Evolutionary conservation across 2,888 invertebrate genomes (phyloP).

Genomic region (Hemithea aestivaria): DNA sequence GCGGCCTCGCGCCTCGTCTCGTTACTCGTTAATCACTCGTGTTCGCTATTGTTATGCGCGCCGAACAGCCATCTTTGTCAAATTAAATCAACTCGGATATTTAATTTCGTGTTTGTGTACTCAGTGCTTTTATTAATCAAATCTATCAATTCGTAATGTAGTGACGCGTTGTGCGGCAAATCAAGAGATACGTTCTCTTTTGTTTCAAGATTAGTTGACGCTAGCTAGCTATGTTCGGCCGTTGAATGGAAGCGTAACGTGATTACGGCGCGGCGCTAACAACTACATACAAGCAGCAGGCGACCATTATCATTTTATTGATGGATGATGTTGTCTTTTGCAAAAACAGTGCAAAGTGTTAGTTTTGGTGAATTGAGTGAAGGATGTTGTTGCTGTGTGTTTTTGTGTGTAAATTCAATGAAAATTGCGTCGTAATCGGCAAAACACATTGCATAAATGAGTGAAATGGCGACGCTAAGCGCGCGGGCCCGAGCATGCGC

Average conservation of each 20-base stretch:
- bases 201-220: constrained; percentile 67
- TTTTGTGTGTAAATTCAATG: constrained; percentile 60
- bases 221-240: constrained; percentile 38
- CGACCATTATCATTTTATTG: constrained; percentile 61
- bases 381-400: constrained; percentile 65
- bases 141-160: constrained; percentile 54
- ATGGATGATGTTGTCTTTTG: constrained; percentile 72
- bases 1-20: constrained; percentile 79
- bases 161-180: constrained; percentile 54
- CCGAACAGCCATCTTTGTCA: constrained; percentile 78
- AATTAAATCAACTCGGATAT: constrained; percentile 71
- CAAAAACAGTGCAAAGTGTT: constrained; percentile 69
- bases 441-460: constrained; percentile 75
- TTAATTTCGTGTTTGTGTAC: constrained; percentile 34
- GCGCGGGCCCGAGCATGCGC: constrained; percentile 79
- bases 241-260: constrained; percentile 69
- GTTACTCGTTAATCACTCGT: constrained; percentile 78
- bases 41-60: constrained; percentile 76
- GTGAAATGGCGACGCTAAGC: constrained; percentile 78
- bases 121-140: constrained; percentile 51
- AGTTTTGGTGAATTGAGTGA: constrained; percentile 69
- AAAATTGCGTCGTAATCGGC: constrained; percentile 76
- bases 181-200: constrained; percentile 72
- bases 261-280: constrained; percentile 65
- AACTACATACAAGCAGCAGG: constrained; percentile 49